Conservation (phyloP, 1,140 invertebrate genomes). For the Anoplophora glabripennis region DNA sequence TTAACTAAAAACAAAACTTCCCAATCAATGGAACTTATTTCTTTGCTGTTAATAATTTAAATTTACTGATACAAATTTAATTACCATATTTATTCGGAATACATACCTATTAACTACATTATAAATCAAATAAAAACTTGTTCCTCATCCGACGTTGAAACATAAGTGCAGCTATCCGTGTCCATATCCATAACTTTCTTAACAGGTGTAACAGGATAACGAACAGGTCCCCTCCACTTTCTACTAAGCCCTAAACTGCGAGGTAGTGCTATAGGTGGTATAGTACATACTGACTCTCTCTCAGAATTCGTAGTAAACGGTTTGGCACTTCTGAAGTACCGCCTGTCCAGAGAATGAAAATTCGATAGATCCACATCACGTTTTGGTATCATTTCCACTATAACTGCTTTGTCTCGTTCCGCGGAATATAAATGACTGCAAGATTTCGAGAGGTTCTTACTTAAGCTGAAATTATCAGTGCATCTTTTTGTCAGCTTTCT, state of each 20-base stretch:
- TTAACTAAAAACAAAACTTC: no score
- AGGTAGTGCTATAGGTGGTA: constrained; percentile 50
- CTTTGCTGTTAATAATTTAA: no score
- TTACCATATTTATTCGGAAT: no score
- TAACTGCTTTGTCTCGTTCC: constrained; percentile 35
- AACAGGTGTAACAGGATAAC: constrained; percentile 59
- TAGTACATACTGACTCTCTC: constrained; percentile 15
- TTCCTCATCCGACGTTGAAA: constrained; percentile 45
- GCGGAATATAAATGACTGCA: constrained; percentile 34
- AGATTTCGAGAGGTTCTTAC: constrained; percentile 37
- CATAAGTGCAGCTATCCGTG: constrained; percentile 16
- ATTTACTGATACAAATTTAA: no score
- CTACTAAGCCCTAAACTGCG: constrained; percentile 55
- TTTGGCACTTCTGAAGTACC: constrained; percentile 9
- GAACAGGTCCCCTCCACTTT: constrained; percentile 57
- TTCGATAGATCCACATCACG: constrained; percentile 15
- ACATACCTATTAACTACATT: no score
- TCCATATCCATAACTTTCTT: constrained; percentile 30
- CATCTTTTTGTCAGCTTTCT: constrained; percentile 4
- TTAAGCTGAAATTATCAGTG: constrained; percentile 17
- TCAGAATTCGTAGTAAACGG: no score
- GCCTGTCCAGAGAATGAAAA: constrained; percentile 23
- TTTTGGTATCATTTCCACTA: constrained; percentile 45
- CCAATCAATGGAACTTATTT: no score
- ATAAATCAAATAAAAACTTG: constrained; percentile 49